Base-by-base conservation (phyloP, 2,888 invertebrate genomes). In the Patella depressa region DNA sequence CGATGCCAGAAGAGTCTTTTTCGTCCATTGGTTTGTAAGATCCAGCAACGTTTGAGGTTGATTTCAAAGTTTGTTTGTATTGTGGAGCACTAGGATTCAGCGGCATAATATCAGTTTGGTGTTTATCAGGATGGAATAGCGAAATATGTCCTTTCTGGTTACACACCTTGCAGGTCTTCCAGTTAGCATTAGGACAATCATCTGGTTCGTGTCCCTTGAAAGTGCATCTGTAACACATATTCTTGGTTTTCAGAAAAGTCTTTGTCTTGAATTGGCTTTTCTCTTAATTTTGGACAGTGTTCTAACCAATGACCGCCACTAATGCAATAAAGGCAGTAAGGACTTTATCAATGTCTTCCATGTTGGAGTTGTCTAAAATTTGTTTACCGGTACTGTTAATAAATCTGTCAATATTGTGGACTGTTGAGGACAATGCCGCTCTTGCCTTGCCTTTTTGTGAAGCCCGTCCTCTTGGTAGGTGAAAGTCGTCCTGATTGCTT, bases 131-230 rank as follows among this genome's bases (percentile, higher is more conserved):
- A 59, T 59, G 59, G 59, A 59, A 59, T 59, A 59, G 15, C 7
- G 59, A 59, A 59, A 59, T 59, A 1, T 59, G 59, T 59, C 59
- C 59, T 59, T 59, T 59, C 59, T 59, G n/a, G 59, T 59, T 59
- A 15, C 59, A 59, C 19, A 59, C 59, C 11, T 59, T 5, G 17
- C 59, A n/a, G 17, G 59, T 59, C 19, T 59, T 59, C 59, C 59
- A 59, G n/a, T 57, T n/a, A 5, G 34, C 34, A 24, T 65, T 65
- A 5, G 65, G 65, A 24, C 65, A 65, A 24, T 65, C 19, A 12
- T 65, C 24, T 12, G 9, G 19, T n/a, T 65, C 24, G 19, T 65
- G 65, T 19, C 65, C 65, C 24, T n/a, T 65, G 12, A 19, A 65
- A 4, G 65, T 65, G 65, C 65, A 65, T 19, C 19, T 57, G n/a